Base-by-base conservation (phyloP, 2,113 vertebrate genomes). In the Leptodactylus fuscus region DNA sequence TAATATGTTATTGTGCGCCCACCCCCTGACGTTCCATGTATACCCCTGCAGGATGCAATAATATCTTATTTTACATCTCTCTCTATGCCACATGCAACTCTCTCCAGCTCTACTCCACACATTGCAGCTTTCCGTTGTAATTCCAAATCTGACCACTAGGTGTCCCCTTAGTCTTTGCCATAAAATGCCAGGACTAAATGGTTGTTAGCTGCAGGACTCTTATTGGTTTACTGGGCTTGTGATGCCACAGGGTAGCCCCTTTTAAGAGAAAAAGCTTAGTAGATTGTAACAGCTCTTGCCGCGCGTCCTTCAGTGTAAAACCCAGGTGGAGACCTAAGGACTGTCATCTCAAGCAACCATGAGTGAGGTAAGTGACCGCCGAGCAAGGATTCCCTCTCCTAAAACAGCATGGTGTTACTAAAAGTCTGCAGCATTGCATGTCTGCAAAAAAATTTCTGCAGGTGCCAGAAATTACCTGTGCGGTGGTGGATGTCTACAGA, bases 311-410 rank as follows among this genome's bases (percentile, higher is more conserved):
- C 49, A 22, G 85, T 81, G 85, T 85, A 51, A 87, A 48, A 85
- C 87, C 81, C 65, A 67, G n/a, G 75, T 53, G 60, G 81, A 82
- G 87, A 88, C 81, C 76, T 69, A 51, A 7, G 38, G 87, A 88
- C 87, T 85, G 89, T 60, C 10, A 76, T 84, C 85, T 74, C 32
- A 29, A 60, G 87, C 74, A 90, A 90, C 75, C 88, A 94, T 95
- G 94, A 95, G 94, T 32, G 94, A 94, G 94, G 94, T 93, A 88
- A 91, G 89, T 91, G 88, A 81, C 1, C 22, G 5, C 81, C 22
- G 3, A 3, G 49, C 75, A 32, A 32, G 27, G 29, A 32, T 32
- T 53, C 4, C 9, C 74, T 76, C 46, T 18, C 44, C 16, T 76
- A 9, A 9, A 32, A 22, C 2, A 20, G 12, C 16, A 41, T 36